Percentiles rank a stretch among this genome's conserved stretches.
These are phyloP conservation scores for Menidia beryllina DNA, from an alignment of 2,113 vertebrate genomes.

Conservation along the genomic window DNA sequence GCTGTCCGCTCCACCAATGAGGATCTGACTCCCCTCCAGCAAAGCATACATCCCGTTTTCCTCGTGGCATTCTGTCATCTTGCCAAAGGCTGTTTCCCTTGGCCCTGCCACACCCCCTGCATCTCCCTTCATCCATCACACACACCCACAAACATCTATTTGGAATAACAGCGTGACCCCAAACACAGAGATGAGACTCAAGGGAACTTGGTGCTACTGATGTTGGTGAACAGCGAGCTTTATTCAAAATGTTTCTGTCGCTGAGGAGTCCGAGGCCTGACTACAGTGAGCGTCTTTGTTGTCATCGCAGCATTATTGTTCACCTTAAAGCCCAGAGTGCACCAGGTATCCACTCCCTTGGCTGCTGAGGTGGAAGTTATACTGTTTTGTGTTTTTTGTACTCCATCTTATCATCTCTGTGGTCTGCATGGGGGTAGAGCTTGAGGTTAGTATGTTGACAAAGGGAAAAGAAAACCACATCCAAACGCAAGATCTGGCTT, in stretches of 20 bases:
- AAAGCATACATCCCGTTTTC: conserved; percentile 56
- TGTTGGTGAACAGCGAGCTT: conserved; percentile 52
- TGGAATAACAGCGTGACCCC: conserved; percentile 41
- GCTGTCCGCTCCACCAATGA: conserved; percentile 39
- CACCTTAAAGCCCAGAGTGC: conserved; percentile 29
- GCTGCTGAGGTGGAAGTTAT: conserved; percentile 42
- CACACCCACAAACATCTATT: conserved; percentile 23
- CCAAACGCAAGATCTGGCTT: no score
- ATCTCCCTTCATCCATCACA: conserved; percentile 55
- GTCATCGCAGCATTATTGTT: conserved; percentile 32
- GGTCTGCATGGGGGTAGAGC: conserved; percentile 30
- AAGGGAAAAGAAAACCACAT: conserved; percentile 67
- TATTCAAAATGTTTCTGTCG: conserved; percentile 34
- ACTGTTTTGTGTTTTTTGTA: conserved; percentile 16
- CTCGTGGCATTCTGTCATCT: conserved; percentile 54
- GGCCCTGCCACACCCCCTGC: conserved; percentile 31
- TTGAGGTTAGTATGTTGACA: conserved; percentile 66
- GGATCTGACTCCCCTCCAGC: conserved; percentile 37
- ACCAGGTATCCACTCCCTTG: conserved; percentile 4
- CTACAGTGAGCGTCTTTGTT: conserved; percentile 33
- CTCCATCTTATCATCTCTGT: conserved; percentile 44
- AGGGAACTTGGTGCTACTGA: conserved; percentile 26
- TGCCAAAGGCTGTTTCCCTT: conserved; percentile 52
- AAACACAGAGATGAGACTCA: conserved; percentile 18
- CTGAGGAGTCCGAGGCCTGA: conserved; percentile 39